These are phyloP conservation scores for Ophiodon elongatus DNA, from an alignment of 2,113 vertebrate species.

Conservation along the genomic window DNA sequence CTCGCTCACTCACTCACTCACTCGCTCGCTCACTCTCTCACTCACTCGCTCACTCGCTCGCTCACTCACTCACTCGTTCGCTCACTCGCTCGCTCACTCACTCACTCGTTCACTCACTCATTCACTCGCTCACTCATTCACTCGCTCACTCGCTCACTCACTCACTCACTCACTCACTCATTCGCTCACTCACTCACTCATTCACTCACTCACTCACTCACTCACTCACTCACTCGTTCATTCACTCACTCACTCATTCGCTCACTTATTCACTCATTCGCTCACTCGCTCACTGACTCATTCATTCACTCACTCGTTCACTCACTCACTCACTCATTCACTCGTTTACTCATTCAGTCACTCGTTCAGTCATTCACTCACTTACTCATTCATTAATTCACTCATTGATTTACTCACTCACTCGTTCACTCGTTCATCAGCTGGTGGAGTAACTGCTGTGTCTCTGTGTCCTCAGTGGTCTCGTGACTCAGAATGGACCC, in stretches of 20 bases:
- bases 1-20: neutral
- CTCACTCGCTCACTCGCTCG: neutral
- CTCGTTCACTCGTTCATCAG: neutral
- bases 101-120: too few relatives aligned
- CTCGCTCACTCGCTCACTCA: neutral
- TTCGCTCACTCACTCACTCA: neutral
- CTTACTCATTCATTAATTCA: neutral
- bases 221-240: too few relatives aligned
- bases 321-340: neutral
- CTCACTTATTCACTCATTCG: neutral
- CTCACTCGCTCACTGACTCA: neutral
- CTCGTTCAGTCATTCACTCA: too few relatives aligned
- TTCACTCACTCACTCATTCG: neutral
- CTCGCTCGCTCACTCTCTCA: neutral
- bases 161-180: neutral
- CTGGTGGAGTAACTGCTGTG: neutral
- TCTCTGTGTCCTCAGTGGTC: conserved; percentile 70
- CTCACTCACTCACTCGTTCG: too few relatives aligned
- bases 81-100: too few relatives aligned
- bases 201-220: neutral
- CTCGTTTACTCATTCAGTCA: too few relatives aligned
- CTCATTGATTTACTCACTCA: neutral
- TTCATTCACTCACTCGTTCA: neutral
- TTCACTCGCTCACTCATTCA: neutral
- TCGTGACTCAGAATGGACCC: conserved; percentile 91